A percentile compares a stretch with the other conserved stretches of the same genome.
These are phyloP conservation scores for Gulo gulo DNA, from an alignment of 2,113 vertebrate species.

Conservation along the genomic window DNA sequence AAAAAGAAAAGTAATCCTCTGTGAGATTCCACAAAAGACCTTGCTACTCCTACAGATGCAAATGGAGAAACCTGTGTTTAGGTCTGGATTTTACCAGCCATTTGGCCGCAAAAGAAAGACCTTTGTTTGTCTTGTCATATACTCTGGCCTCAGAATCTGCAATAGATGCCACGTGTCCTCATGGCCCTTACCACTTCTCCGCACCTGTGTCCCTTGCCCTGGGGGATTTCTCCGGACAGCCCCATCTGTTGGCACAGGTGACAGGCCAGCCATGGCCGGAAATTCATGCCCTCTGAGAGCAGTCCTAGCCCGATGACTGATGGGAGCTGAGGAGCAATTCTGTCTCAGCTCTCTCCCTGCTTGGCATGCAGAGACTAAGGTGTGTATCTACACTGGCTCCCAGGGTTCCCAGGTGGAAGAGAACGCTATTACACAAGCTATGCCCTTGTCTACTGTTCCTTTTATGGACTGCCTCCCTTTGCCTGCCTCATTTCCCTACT, in stretches of 20 bases:
- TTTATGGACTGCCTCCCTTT: background rate
- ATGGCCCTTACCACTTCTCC: background rate
- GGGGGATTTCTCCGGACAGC: background rate
- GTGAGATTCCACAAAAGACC: background rate
- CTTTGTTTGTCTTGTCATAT: background rate
- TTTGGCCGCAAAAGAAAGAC: background rate
- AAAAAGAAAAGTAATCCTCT: background rate
- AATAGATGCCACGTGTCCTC: background rate
- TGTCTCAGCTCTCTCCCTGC: background rate
- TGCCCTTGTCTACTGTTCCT: background rate
- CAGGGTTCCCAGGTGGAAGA: background rate
- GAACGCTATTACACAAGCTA: rapidly evolving
- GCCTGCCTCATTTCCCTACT: background rate
- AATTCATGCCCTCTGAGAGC: background rate
- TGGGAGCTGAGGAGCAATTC: background rate
- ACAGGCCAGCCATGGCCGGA: background rate
- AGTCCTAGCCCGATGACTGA: background rate
- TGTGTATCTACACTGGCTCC: background rate
- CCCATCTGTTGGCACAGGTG: background rate
- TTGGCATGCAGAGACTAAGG: background rate
- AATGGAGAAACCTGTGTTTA: background rate
- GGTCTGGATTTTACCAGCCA: background rate
- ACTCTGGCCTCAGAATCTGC: background rate
- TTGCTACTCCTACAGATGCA: background rate
- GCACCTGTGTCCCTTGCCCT: background rate